phyloP scores from a whole-genome alignment of 1,140 invertebrate genomes.

The Brachionus koreanus region DNA sequence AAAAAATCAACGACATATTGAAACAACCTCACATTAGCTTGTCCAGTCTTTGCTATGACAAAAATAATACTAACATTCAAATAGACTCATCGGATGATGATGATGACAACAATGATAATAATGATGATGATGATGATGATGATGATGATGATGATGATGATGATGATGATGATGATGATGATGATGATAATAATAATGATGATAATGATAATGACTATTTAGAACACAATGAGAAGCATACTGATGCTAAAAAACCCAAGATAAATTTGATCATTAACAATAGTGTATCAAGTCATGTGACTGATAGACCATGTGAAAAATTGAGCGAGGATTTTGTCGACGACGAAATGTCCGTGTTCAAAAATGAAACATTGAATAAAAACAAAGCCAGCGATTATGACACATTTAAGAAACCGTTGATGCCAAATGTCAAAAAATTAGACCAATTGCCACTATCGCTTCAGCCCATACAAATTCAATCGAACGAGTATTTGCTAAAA shows the following conservation, averaged over 20 bases:
- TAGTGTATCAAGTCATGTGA: neutral
- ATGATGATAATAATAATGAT: neutral
- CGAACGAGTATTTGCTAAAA: slow-evolving; percentile 10
- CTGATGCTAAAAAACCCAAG: neutral
- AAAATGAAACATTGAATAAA: neutral
- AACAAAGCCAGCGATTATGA: neutral
- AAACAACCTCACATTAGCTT: slow-evolving; percentile 14
- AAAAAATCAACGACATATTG: neutral
- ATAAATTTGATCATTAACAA: slow-evolving; percentile 23
- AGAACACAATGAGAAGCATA: neutral
- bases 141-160: neutral
- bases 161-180: neutral
- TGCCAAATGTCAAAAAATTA: neutral
- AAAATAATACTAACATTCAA: neutral
- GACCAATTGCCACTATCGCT: neutral
- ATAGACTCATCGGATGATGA: neutral
- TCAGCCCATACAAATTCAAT: neutral
- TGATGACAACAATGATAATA: neutral
- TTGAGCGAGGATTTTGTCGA: neutral
- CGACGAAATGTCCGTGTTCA: slow-evolving; percentile 11
- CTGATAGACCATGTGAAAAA: neutral
- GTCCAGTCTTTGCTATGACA: neutral
- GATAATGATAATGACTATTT: neutral
- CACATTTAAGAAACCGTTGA: neutral
- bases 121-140: neutral